A percentile compares a stretch with the other conserved stretches of the same genome.
phyloP scores from a whole-genome alignment of 1,140 invertebrate genomes.

The Elymnias hypermnestra region DNA sequence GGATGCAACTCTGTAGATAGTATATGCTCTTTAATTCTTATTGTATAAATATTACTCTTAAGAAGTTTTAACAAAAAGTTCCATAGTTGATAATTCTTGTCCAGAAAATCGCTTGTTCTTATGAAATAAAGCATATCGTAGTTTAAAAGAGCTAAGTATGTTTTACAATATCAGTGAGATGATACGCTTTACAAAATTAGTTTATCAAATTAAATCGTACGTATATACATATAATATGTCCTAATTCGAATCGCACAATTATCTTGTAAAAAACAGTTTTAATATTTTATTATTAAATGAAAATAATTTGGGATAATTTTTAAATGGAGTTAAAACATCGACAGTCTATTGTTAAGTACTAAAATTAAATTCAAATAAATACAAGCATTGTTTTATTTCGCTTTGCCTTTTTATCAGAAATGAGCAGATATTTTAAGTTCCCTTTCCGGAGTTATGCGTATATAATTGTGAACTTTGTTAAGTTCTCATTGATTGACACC shows the following conservation, averaged over 20 bases:
- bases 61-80: slow-evolving; percentile 5
- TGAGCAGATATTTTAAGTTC: too few relatives aligned
- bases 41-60: neutral
- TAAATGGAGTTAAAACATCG: slow-evolving; percentile 3
- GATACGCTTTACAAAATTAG: slow-evolving; percentile 28
- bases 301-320: slow-evolving; percentile 6
- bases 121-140: slow-evolving; percentile 23
- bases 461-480: too few relatives aligned
- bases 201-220: slow-evolving; percentile 16
- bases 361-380: slow-evolving; percentile 8
- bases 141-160: slow-evolving; percentile 10
- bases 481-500: too few relatives aligned
- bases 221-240: slow-evolving; percentile 12
- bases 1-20: neutral
- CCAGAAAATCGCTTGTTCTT: slow-evolving; percentile 20
- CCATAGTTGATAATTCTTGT: slow-evolving; percentile 8
- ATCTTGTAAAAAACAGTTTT: slow-evolving; percentile 7
- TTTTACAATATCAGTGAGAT: slow-evolving; percentile 23
- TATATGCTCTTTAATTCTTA: neutral
- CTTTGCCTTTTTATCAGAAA: too few relatives aligned
- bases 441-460: too few relatives aligned
- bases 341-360: slow-evolving; percentile 3
- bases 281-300: slow-evolving; percentile 4
- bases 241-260: slow-evolving; percentile 10
- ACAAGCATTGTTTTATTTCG: too few relatives aligned